Evolutionary conservation across 2,113 vertebrate species (phyloP).

Genomic region (Myiopsitta monachus): DNA sequence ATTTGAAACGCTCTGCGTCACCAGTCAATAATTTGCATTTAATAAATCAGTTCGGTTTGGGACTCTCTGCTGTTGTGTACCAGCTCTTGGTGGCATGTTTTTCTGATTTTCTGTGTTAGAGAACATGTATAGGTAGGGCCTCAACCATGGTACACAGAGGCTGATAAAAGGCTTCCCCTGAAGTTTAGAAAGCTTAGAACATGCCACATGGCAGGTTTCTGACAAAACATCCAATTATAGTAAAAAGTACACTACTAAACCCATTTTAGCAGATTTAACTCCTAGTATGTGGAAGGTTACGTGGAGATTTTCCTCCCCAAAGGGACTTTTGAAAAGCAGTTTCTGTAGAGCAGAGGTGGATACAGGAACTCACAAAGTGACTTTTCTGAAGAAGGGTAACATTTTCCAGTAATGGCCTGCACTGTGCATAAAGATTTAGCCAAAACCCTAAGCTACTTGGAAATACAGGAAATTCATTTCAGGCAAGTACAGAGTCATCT

Average conservation of each 20-base stretch:
- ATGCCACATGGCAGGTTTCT: not conserved
- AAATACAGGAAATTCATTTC: not conserved
- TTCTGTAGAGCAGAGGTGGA: not conserved
- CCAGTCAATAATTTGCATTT: not conserved
- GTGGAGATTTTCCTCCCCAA: not conserved
- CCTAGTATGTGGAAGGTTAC: not conserved
- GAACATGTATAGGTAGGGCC: not conserved
- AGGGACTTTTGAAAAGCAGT: not conserved
- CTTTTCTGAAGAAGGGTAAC: not conserved
- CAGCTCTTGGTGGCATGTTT: not conserved
- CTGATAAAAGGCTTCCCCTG: not conserved
- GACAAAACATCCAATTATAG: not conserved
- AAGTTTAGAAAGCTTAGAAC: not conserved
- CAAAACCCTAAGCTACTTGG: not conserved
- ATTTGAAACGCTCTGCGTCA: not conserved
- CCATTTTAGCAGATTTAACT: not conserved
- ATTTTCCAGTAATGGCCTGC: not conserved
- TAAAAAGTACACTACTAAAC: not conserved
- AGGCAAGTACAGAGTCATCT: not conserved
- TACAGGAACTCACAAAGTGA: not conserved
- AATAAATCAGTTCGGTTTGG: not conserved
- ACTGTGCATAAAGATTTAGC: not conserved
- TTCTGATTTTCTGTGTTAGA: not conserved
- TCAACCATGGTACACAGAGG: not conserved
- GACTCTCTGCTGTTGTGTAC: not conserved